phyloP scores from a whole-genome alignment of 2,888 invertebrate genomes.

The Phragmatobia fuliginosa region DNA sequence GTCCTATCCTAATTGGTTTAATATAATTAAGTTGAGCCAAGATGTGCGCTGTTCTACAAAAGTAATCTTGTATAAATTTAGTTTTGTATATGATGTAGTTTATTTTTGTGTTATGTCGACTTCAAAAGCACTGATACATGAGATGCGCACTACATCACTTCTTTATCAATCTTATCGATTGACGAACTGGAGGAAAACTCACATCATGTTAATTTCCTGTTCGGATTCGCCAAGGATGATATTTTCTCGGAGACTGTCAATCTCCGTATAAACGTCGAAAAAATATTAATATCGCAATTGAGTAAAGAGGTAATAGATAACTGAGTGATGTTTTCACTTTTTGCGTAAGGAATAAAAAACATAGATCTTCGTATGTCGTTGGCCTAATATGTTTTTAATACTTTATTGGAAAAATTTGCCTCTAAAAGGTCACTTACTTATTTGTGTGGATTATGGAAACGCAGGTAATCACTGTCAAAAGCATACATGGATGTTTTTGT shows the following conservation, averaged over 20 bases:
- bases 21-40: neutral
- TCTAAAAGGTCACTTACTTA: constrained; percentile 13
- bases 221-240: constrained; percentile 53
- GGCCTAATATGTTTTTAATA: neutral
- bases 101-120: neutral
- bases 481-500: constrained; percentile 66
- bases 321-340: neutral
- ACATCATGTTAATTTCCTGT: constrained; percentile 84
- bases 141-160: constrained; percentile 63
- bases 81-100: neutral
- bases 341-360: neutral
- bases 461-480: constrained; percentile 48
- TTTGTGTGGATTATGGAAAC: constrained; percentile 28
- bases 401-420: constrained; percentile 13
- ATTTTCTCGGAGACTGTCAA: constrained; percentile 43
- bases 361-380: neutral
- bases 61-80: neutral
- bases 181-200: constrained; percentile 76
- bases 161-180: constrained; percentile 83
- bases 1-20: neutral
- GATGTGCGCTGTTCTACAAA: neutral
- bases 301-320: constrained; percentile 6
- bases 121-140: constrained; percentile 68
- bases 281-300: constrained; percentile 39
- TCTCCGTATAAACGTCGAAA: constrained; percentile 42